Conservation (phyloP, 2,113 vertebrate genomes). For the Tinamus guttatus region DNA sequence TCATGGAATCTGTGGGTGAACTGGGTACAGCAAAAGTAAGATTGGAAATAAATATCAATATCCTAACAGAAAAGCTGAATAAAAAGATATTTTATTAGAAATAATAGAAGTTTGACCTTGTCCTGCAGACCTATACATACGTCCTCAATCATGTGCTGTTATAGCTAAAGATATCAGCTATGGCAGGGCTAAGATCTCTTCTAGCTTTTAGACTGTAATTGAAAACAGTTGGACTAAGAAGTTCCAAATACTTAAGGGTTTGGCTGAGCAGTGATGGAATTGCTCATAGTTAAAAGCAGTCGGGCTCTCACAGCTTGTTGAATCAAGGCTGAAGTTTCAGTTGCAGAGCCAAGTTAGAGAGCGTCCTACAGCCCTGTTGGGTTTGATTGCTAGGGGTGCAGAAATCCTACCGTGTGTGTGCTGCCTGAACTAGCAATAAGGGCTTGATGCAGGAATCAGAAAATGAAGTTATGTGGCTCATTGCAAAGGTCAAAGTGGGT, state of each 20-base stretch:
- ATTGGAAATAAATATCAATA: background rate
- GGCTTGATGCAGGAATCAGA: background rate
- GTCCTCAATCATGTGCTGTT: background rate
- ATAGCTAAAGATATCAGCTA: background rate
- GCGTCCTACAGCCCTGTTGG: rapidly evolving
- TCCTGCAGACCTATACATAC: background rate
- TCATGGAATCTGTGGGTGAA: background rate
- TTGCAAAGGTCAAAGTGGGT: background rate
- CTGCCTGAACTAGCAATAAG: background rate
- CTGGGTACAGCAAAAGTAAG: background rate
- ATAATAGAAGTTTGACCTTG: background rate
- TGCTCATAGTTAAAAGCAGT: background rate
- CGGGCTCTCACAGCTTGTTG: background rate
- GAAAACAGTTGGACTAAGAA: background rate
- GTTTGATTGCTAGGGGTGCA: background rate
- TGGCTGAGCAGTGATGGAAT: background rate
- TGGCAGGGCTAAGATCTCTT: background rate
- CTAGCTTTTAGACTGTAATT: background rate
- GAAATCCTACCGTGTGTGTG: background rate
- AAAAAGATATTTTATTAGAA: background rate
- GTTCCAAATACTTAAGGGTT: background rate
- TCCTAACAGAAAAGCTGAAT: background rate
- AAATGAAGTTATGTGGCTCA: background rate
- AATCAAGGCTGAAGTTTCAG: background rate
- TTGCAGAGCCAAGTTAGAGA: background rate